Conservation (phyloP, 2,888 invertebrate genomes). For the Tenthredo amoena region DNA sequence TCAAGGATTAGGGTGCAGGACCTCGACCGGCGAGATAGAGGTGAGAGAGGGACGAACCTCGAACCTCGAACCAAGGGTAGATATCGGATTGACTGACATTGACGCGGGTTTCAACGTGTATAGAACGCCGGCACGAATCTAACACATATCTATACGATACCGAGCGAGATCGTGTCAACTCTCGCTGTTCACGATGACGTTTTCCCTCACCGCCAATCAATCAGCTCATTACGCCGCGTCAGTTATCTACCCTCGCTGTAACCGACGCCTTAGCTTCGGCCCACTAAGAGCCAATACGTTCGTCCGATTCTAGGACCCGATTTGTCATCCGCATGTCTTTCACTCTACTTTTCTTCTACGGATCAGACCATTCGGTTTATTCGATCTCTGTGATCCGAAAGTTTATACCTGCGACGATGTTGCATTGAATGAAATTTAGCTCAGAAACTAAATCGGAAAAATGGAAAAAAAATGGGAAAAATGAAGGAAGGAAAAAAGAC, state of each 20-base stretch:
- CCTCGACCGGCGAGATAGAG: background rate
- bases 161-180: constrained; percentile 22
- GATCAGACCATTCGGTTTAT: background rate
- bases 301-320: constrained; percentile 4
- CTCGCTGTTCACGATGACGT: constrained; percentile 65
- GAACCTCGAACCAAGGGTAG: constrained; percentile 38
- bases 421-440: background rate
- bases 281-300: constrained; percentile 56
- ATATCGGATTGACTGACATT: constrained; percentile 66
- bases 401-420: background rate
- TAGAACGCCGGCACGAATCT: background rate
- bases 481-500: background rate
- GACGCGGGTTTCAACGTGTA: constrained; percentile 59
- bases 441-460: background rate
- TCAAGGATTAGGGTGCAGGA: constrained; percentile 15
- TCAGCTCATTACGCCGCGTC: constrained; percentile 73
- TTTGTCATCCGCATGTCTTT: background rate
- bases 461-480: background rate
- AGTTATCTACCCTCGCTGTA: constrained; percentile 59
- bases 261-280: constrained; percentile 32
- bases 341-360: background rate
- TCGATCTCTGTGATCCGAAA: background rate
- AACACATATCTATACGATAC: background rate
- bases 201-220: constrained; percentile 71
- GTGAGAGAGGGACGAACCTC: constrained; percentile 5